phyloP scores from a whole-genome alignment of 2,888 invertebrate genomes.

The Pachliopta kotzebuea region DNA sequence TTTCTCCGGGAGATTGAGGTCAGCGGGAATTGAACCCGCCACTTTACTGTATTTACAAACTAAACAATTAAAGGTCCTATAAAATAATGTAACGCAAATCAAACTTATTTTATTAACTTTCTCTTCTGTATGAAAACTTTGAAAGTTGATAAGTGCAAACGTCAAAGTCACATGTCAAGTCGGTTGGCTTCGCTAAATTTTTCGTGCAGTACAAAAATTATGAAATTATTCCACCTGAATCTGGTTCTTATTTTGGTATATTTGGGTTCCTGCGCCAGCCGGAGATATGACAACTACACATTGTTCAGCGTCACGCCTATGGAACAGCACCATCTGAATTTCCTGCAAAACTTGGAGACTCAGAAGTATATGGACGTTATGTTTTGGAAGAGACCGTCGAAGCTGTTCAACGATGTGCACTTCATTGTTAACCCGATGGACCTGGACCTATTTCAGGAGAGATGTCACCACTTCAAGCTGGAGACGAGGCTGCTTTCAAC shows the following conservation, averaged over 20 bases:
- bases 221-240: conserved; percentile 46
- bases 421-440: conserved; percentile 51
- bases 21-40: too few species aligned
- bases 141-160: conserved; percentile 1
- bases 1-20: too few species aligned
- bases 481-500: conserved; percentile 35
- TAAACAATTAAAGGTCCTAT: not conserved
- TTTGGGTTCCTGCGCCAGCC: conserved; percentile 42
- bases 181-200: conserved; percentile 16
- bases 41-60: too few species aligned
- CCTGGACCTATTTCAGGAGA: conserved; percentile 46
- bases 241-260: conserved; percentile 44
- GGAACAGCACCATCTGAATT: conserved; percentile 50
- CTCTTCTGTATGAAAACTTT: conserved; percentile 3
- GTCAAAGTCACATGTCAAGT: conserved; percentile 13
- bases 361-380: conserved; percentile 53
- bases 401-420: conserved; percentile 49
- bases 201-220: conserved; percentile 33
- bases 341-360: conserved; percentile 50
- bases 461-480: conserved; percentile 49
- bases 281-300: conserved; percentile 47
- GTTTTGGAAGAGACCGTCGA: conserved; percentile 57
- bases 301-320: conserved; percentile 45
- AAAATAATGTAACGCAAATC: not conserved
- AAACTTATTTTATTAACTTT: conserved; percentile 11